Base-by-base conservation (phyloP, 2,797 vertebrate genomes). In the Erpetoichthys calabaricus region DNA sequence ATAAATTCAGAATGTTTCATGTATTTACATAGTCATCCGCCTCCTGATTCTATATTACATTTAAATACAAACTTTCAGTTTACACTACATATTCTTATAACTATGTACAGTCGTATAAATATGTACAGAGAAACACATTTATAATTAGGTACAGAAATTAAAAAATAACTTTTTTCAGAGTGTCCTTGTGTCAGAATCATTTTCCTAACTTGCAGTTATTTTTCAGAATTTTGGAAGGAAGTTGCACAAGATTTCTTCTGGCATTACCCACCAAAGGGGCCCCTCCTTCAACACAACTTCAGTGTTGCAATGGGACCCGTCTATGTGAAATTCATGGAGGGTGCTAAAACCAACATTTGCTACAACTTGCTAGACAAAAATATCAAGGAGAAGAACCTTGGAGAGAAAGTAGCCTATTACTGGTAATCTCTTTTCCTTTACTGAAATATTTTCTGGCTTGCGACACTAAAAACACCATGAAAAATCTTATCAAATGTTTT, bases 321-420 rank as follows among this genome's bases (percentile, higher is more conserved):
- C 61, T 85, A 74, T 59, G 63, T 87, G 57, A 87, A 86, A 60
- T 90, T 76, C 68, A 84, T 89, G 86, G 85, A 88, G 64, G 88
- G 85, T 53, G 86, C 86, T 58, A 86, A 82, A 70, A 90, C 87
- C 64, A 90, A 90, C 67, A 77, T 90, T 4, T 90, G 87, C 70
- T 88, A 89, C 68, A 90, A 90, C 9, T 68, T 87, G 59, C 69
- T 90, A 63, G 87, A 90, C 75, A 73, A 83, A 59, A 84, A 84
- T 53, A 78, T 88, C 54, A 67, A 47, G 53, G 84, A 86, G 54
- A 74, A 64, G 60, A 83, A 75, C 58, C 75, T 86, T 7, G 82
- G 81, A 9, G 79, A 85, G 42, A 84, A 80, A 69, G 80, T 86
- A 60, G 87, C 87, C 50, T 89, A 70, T 66, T 81, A 82, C 78